phyloP scores from a whole-genome alignment of 2,113 vertebrate species.

The Lepidothrix coronata region DNA sequence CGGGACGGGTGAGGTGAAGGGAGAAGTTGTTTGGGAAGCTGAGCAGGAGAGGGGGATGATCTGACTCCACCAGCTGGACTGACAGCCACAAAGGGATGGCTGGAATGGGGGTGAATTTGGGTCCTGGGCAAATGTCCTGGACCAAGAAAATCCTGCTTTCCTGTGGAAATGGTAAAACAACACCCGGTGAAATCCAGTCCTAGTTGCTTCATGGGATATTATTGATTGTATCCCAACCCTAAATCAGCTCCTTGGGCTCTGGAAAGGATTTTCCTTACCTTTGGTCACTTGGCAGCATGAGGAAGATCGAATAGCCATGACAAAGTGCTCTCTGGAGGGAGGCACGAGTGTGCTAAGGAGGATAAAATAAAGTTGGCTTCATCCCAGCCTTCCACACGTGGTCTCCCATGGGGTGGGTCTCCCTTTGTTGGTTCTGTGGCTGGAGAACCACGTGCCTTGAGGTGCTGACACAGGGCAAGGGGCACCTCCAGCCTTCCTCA shows the following conservation, averaged over 20 bases:
- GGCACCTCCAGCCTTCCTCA: background rate
- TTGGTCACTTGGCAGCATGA: background rate
- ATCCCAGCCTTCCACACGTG: rapidly evolving
- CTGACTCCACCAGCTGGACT: background rate
- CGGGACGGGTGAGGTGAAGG: background rate
- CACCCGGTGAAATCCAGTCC: background rate
- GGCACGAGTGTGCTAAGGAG: background rate
- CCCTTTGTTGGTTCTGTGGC: background rate
- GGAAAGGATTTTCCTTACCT: background rate
- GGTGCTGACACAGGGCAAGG: background rate
- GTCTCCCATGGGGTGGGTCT: background rate
- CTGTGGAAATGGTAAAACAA: background rate
- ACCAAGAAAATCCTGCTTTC: background rate
- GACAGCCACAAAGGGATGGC: background rate
- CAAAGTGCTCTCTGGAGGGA: background rate
- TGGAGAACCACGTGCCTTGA: background rate
- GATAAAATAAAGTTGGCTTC: background rate
- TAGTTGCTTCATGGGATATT: background rate
- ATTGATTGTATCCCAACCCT: background rate
- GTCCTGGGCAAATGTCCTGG: background rate
- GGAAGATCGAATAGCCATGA: background rate
- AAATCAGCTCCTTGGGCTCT: background rate
- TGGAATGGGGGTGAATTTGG: background rate
- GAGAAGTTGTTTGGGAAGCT: background rate
- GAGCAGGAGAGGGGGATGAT: background rate